Evolutionary conservation across 2,888 invertebrate genomes (phyloP), one percentile per base, ranked within the genome.

Genomic region (Microctonus brassicae): DNA sequence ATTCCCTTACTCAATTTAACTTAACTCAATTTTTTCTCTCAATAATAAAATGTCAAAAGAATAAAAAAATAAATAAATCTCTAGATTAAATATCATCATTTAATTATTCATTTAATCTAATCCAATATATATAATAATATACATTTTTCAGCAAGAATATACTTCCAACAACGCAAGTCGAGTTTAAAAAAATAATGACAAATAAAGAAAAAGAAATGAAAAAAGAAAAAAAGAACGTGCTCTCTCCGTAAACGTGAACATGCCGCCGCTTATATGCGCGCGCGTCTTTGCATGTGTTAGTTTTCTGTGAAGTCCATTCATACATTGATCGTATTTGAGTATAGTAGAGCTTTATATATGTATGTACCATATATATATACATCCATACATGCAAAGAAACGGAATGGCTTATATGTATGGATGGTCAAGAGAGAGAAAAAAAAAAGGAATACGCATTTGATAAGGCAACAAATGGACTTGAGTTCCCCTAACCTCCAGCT

Each of bases 241-340:
- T 61, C 74, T 73, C 60, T 55, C 24, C 42, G 62, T 66, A 61
- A 66, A 67, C 73, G 69, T 69, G 70, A 72, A 66, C 62, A 69
- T 22, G n/a, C n/a, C n/a, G 68, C 69, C 70, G 58, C 70, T 64
- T 71, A 69, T 70, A 70, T 73, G 73, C 67, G 73, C 63, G 64
- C 73, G 72, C 69, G 69, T 71, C 65, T 77, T 72, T 75, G 75
- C 53, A 47, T 69, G 77, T 74, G 75, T 74, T 60, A 61, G 57
- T 77, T 76, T 74, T 76, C 75, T 80, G 79, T 76, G 77, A 69
- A 72, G 64, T 80, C 79, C 86, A 86, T 86, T 86, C 85, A 85
- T 85, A 79, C 86, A 86, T 86, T 82, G 86, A 86, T 86, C 86
- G 85, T 80, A 67, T 70, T 78, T 70, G 74, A 74, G 72, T 69